Percentiles rank a stretch among this genome's conserved stretches.
Evolutionary conservation across 2,113 vertebrate genomes (phyloP).

Genomic region (Oplegnathus fasciatus): DNA sequence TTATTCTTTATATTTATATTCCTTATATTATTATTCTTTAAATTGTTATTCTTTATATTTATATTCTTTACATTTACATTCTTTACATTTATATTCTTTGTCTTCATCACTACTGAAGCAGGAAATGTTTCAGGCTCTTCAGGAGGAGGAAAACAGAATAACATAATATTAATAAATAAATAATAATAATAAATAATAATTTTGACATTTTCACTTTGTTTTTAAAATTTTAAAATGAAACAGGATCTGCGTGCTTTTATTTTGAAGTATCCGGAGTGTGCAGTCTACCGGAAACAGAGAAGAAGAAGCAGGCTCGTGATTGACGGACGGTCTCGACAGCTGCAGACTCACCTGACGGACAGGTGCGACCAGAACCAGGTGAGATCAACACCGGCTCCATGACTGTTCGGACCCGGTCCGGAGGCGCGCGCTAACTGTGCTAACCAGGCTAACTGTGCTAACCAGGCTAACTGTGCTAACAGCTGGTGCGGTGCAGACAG

Average conservation of each 20-base stretch:
- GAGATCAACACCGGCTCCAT: background rate
- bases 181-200: no score
- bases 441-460: background rate
- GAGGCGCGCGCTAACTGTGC: background rate
- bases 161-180: no score
- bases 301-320: background rate
- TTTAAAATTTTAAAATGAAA: no score
- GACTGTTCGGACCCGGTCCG: background rate
- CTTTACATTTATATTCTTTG: no score
- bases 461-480: background rate
- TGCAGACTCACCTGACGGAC: constrained; percentile 1
- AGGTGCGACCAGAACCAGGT: constrained; percentile 34
- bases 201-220: no score
- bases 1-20: no score
- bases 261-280: background rate
- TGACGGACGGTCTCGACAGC: background rate
- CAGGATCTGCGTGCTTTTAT: constrained; percentile 21
- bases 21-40: no score
- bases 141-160: no score
- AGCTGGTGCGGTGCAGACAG: background rate
- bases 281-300: constrained; percentile 12
- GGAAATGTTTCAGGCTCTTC: no score
- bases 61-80: no score
- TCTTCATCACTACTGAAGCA: no score
- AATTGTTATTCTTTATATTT: no score